These are phyloP conservation scores for Periphyllus acericola DNA, from an alignment of 2,888 invertebrate genomes.

Conservation along the genomic window DNA sequence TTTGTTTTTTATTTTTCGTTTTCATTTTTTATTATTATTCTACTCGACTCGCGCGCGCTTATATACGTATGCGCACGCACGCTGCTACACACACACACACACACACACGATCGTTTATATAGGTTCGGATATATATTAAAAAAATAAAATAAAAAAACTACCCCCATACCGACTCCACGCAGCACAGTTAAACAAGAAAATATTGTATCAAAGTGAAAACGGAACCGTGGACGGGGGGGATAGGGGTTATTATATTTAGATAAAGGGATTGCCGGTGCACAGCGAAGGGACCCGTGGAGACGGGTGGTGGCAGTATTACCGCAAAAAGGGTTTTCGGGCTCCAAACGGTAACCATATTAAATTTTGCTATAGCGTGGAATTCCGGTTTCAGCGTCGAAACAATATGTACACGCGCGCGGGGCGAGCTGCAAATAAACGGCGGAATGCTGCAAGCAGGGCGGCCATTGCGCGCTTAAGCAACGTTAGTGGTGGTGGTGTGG, in stretches of 20 bases:
- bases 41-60: neutral
- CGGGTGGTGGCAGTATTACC: slow-evolving; percentile 36
- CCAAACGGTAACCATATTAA: slow-evolving; percentile 61
- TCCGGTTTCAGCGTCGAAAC: slow-evolving; percentile 60
- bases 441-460: slow-evolving; percentile 41
- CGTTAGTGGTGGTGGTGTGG: neutral
- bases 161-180: neutral
- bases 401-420: slow-evolving; percentile 14
- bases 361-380: slow-evolving; percentile 57
- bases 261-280: slow-evolving; percentile 33
- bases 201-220: slow-evolving; percentile 59
- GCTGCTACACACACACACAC: neutral
- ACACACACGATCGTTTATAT: neutral
- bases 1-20: slow-evolving; percentile 21
- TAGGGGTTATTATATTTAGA: slow-evolving; percentile 57
- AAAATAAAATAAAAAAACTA: neutral
- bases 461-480: slow-evolving; percentile 17
- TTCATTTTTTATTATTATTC: slow-evolving; percentile 34
- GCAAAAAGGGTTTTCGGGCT: slow-evolving; percentile 56
- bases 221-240: neutral
- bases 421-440: slow-evolving; percentile 32
- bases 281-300: neutral
- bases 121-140: slow-evolving; percentile 35
- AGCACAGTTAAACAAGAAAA: slow-evolving; percentile 51
- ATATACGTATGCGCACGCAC: neutral